Base-by-base conservation (phyloP, 1,140 invertebrate genomes). In the Hormaphis cornu region DNA sequence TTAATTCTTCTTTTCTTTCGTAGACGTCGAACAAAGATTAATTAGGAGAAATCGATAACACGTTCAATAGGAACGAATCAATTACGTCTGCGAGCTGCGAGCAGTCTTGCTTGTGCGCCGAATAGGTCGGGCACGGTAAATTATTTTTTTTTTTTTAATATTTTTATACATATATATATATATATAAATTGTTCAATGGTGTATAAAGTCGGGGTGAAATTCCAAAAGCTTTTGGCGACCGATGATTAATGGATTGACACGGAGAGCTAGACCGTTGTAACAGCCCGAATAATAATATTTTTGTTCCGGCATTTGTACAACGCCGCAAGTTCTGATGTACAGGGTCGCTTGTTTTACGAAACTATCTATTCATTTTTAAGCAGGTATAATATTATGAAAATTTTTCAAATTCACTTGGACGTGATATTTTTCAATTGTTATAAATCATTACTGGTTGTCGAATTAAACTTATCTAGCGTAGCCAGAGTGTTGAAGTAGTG, bases 191-290 rank as follows among this genome's bases (percentile, higher is more conserved):
- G 42, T 30, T 63, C 59, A 46, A 63, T 48, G 26, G 5, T 12
- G 10, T 30, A 18, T 63, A 63, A 63, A 48, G 9, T 46, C 0
- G 12, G n/a, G 3, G 16, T 63, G 40, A 42, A 63, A 63, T 63
- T 18, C 4, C 37, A 44, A 63, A 44, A 44, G 42, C 59, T 30
- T 63, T 63, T 46, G 59, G 46, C 24, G 4, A 46, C 24, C 26
- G 40, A 30, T 63, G 59, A 63, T 63, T 63, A 63, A 63, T 63
- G 26, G 24, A 46, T 20, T 44, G 37, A 44, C 42, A 44, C 9
- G 22, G 9, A 56, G 18, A 12, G 8, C n/a, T 53, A 3, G 26
- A 3, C n/a, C n/a, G 6, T n/a, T n/a, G n/a, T 9, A 30, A 53
- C 26, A n/a, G 28, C 18, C n/a, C 14, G 7, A 35, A 56, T 56